Evolutionary conservation across 2,113 vertebrate species (phyloP).

Genomic region (Probosciger aterrimus): DNA sequence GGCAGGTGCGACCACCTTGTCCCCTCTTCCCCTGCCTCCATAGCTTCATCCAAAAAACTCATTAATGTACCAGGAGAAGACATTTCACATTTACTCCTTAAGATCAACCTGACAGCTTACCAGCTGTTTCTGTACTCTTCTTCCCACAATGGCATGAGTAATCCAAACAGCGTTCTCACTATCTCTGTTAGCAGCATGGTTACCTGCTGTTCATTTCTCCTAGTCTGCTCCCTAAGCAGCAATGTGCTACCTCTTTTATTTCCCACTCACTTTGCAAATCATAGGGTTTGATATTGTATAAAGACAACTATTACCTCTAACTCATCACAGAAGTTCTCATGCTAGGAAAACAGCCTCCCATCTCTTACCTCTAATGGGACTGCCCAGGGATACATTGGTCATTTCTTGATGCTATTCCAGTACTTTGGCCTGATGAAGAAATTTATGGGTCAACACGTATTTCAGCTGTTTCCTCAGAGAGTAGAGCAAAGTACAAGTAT

Average conservation of each 20-base stretch:
- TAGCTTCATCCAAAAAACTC: constrained; percentile 48
- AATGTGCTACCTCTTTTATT: neutral
- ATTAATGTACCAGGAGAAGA: constrained; percentile 57
- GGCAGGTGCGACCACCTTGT: neutral
- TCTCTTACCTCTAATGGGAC: neutral
- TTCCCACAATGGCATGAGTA: constrained; percentile 65
- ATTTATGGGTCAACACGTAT: neutral
- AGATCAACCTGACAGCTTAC: constrained; percentile 73
- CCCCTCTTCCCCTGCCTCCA: neutral
- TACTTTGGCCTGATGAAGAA: neutral
- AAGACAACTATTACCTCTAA: neutral
- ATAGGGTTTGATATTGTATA: neutral
- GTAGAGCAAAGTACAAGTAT: neutral
- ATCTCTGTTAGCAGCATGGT: constrained; percentile 53
- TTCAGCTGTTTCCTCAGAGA: neutral
- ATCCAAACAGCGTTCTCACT: constrained; percentile 53
- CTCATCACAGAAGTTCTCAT: neutral
- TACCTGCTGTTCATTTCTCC: constrained; percentile 64
- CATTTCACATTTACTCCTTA: constrained; percentile 63
- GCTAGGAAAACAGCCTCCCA: neutral
- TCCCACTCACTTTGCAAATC: constrained; percentile 25
- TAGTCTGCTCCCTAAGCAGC: neutral
- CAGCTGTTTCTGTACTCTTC: constrained; percentile 74
- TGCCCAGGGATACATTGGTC: neutral
- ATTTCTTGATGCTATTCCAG: neutral